A percentile compares a stretch with the other conserved stretches of the same genome.
Evolutionary conservation across 2,888 invertebrate species (phyloP).

Genomic region (Anodontia alba): DNA sequence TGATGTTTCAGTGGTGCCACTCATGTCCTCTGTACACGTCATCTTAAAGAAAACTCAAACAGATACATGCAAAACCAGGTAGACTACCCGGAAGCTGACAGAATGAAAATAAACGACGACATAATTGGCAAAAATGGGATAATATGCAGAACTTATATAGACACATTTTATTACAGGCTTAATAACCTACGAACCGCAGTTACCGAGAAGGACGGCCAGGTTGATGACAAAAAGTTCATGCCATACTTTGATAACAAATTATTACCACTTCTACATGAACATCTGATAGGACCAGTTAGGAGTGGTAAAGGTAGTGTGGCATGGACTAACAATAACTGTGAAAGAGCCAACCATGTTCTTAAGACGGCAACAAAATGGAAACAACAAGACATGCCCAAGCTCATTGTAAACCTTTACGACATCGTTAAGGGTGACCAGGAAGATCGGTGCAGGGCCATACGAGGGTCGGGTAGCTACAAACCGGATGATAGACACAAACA

Average conservation of each 20-base stretch:
- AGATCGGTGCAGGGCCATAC: not conserved
- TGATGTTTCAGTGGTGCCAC: not conserved
- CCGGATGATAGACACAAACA: not conserved
- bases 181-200: not conserved
- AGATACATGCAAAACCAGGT: not conserved
- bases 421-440: slow-evolving; percentile 1
- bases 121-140: not conserved
- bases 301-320: not conserved
- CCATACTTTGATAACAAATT: slow-evolving; percentile 11
- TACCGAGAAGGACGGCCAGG: not conserved
- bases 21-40: not conserved
- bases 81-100: not conserved
- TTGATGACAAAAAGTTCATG: not conserved
- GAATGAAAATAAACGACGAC: not conserved
- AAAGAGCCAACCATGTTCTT: slow-evolving; percentile 41
- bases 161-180: not conserved
- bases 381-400: slow-evolving; percentile 18
- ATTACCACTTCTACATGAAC: not conserved
- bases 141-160: not conserved
- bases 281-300: slow-evolving; percentile 16
- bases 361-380: slow-evolving; percentile 35
- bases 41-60: not conserved
- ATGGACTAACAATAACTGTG: slow-evolving; percentile 32
- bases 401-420: slow-evolving; percentile 11
- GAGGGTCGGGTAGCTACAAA: not conserved